Evolutionary conservation across 2,797 vertebrate genomes (phyloP), one percentile per base, ranked within the genome.

Genomic region (Pipistrellus kuhlii): DNA sequence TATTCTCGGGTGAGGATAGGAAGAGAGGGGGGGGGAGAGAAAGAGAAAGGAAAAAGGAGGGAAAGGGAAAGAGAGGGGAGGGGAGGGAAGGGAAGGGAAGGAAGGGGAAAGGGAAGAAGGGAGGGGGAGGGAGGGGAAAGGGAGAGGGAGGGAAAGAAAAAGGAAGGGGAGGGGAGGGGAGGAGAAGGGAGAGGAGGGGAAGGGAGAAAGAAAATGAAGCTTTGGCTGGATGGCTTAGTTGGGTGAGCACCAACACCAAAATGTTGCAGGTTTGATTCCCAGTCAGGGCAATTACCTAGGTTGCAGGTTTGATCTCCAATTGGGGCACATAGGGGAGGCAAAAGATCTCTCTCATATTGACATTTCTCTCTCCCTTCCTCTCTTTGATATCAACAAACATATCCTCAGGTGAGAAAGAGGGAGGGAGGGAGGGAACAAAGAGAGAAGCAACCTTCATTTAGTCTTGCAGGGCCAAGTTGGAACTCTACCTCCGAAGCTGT

Each of bases 361-460:
- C 14, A 17, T n/a, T 30, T n/a, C 30, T 64, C 59, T 62, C 30
- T 64, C 62, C 30, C 62, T n/a, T 64, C 30, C 62, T n/a, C 15
- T 66, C 30, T 35, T 32, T 66, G 8, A 32, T 32, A 66, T 35
- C 64, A 32, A 66, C 17, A 32, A 66, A 66, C 15, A 66, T 66
- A 66, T 66, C 64, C 64, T 66, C n/a, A 18, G 17, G 8, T 66
- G 64, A 66, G 64, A 32, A 66, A 18, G 14, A n/a, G n/a, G 17
- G 17, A 66, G n/a, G n/a, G 15, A 62, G 57, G 17, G 17, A 66
- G 18, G 15, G 17, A 32, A 66, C 15, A 91, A 94, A 83, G 55
- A 59, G 6, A 27, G 48, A 32, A 85, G 80, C 94, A 90, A 90
- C 55, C 57, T 83, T 76, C 71, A 41, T 51, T 81, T 46, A 81